Percentiles rank a stretch among this genome's conserved stretches.
phyloP scores from a whole-genome alignment of 2,113 vertebrate genomes.

The Cercopithecus mona region DNA sequence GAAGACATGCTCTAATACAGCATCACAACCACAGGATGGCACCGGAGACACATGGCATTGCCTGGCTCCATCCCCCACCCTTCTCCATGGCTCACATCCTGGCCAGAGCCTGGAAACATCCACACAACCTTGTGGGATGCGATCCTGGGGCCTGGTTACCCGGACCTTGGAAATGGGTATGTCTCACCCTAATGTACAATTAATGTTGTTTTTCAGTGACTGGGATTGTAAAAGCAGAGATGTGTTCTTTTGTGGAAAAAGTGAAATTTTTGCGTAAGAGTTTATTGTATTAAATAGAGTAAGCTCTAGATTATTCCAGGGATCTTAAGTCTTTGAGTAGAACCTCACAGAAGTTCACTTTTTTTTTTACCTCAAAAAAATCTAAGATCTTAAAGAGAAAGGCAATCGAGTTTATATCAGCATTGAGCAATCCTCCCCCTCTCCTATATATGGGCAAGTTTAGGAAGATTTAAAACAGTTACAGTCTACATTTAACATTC shows the following conservation, averaged over 20 bases:
- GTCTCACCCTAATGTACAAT: background rate
- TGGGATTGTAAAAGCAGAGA: background rate
- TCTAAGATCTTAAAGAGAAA: background rate
- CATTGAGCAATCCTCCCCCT: background rate
- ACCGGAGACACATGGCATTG: rapidly evolving
- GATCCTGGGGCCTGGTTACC: background rate
- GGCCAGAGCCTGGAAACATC: background rate
- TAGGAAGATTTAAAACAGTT: background rate
- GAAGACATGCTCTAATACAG: conserved; percentile 31
- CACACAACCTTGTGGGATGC: rapidly evolving
- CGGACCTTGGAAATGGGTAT: background rate
- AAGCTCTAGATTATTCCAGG: background rate
- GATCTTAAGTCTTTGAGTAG: background rate
- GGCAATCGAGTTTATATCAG: background rate
- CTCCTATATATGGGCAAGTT: background rate
- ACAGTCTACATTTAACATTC: background rate
- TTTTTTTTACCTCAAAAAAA: background rate
- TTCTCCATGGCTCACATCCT: too few species aligned
- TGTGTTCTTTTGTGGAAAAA: background rate
- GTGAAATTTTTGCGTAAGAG: background rate
- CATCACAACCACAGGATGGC: background rate
- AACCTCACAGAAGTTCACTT: background rate
- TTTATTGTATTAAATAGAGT: background rate
- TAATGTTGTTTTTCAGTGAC: background rate
- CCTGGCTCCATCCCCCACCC: rapidly evolving